Conservation (phyloP, 2,888 invertebrate genomes). For the Diarsia rubi region DNA sequence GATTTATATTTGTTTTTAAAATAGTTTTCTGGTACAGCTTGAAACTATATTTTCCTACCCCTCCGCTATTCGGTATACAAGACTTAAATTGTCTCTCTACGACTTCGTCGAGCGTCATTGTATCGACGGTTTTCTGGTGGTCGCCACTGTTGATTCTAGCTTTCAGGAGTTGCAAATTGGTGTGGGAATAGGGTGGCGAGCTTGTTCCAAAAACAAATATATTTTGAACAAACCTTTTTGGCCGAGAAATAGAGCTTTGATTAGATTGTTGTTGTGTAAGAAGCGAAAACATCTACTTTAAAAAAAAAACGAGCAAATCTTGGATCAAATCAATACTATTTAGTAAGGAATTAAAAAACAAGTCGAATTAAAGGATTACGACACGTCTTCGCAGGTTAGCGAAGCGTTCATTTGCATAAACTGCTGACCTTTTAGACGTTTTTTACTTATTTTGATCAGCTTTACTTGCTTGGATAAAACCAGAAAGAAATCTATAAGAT, state of each 20-base stretch:
- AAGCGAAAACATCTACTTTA: background rate
- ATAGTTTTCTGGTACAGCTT: background rate
- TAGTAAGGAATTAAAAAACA: background rate
- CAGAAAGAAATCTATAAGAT: slow-evolving; percentile 4
- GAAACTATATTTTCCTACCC: no score
- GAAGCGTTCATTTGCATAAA: slow-evolving; percentile 30
- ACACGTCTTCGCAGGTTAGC: no score
- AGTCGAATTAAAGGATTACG: background rate
- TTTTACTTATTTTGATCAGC: slow-evolving; percentile 19
- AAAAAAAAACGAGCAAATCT: background rate
- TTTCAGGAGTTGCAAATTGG: no score
- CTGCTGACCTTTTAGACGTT: slow-evolving; percentile 31
- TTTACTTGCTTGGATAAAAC: background rate
- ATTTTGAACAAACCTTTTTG: background rate
- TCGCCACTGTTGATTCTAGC: no score
- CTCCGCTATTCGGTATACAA: no score
- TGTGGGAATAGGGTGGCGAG: no score
- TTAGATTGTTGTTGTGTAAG: background rate
- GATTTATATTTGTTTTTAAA: slow-evolving; percentile 1
- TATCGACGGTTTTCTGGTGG: no score
- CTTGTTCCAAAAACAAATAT: no score
- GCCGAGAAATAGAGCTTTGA: background rate
- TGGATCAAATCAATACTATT: background rate
- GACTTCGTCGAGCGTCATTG: no score
- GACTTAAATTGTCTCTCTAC: no score